Evolutionary conservation across 1,140 invertebrate species (phyloP), one percentile per base, ranked within the genome.

Genomic region (Atopsyche davidsoni): DNA sequence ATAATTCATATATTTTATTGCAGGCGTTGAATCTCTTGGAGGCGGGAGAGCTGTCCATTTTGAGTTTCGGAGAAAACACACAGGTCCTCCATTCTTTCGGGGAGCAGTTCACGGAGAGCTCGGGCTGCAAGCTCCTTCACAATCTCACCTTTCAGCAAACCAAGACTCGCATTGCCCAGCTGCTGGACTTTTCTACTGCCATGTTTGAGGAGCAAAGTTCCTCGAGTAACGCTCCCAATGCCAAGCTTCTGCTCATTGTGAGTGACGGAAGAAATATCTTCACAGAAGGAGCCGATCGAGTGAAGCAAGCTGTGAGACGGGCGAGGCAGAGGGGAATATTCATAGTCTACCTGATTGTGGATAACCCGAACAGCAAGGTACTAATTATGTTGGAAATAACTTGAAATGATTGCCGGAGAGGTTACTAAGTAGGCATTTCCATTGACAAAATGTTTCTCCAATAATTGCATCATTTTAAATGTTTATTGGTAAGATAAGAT

Each of bases 241-340:
- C 77, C 7, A 96, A 98, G 73, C 69, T 99, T 7, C 67, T 99
- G 45, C 72, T 99, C 10, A 83, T 99, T 21, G 76, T 99, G 4
- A 94, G 92, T 31, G 96, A 99, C 76, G 96, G 96, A 0, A 79
- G 92, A 38, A 92, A 91, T 1, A 80, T 97, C 36, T 91, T 90
- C 67, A 86, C 83, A n/a, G 92, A 97, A 66, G 94, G 93, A 3
- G 79, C 81, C 57, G 79, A 85, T 1, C 75, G 71, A 31, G 86
- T 99, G 0, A 75, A 79, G 41, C 78, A 80, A 50, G 86, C 92
- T 1, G 84, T 98, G 1, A 75, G 89, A 58, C 72, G 81, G 60
- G 89, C 92, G 3, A 80, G 83, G 53, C 75, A 90, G 38, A 75
- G 83, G 17, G 81, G 88, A 31, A 85, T 99, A 51, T 98, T 99